A percentile compares a stretch with the other conserved stretches of the same genome.
Evolutionary conservation across 1,140 invertebrate genomes (phyloP).

Genomic region (Zaprionus davidi): DNA sequence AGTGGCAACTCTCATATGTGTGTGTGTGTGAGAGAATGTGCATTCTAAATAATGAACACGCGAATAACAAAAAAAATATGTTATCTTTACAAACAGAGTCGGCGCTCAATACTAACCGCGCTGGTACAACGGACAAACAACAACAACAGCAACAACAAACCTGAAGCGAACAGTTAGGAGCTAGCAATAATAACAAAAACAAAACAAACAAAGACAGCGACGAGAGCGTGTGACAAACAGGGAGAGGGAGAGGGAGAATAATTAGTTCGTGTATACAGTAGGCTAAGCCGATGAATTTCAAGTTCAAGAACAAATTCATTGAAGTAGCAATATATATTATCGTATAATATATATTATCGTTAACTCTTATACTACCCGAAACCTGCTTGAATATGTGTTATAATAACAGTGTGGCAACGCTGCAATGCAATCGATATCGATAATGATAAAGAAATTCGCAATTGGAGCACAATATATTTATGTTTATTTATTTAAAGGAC

Average conservation of each 20-base stretch:
- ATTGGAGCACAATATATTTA: too few relatives aligned
- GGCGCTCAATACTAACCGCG: conserved; percentile 35
- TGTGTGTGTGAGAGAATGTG: conserved; percentile 35
- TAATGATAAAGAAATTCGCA: too few relatives aligned
- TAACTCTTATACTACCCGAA: too few relatives aligned
- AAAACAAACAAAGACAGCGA: conserved; percentile 6
- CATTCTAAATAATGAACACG: conserved; percentile 69
- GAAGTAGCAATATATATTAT: too few relatives aligned
- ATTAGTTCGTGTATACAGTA: conserved; percentile 26
- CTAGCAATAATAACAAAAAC: conserved; percentile 14
- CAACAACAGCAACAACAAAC: conserved; percentile 19
- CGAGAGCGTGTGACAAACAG: conserved; percentile 25
- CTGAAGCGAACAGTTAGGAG: conserved; percentile 3
- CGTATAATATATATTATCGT: too few relatives aligned
- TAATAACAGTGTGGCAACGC: too few relatives aligned
- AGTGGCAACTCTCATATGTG: neutral
- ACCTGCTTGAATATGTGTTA: too few relatives aligned
- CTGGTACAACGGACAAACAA: conserved; percentile 18
- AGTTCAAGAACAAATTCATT: neutral
- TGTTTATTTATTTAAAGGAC: too few relatives aligned
- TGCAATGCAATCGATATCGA: too few relatives aligned
- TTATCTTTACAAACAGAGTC: conserved; percentile 56
- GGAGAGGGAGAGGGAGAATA: conserved; percentile 32
- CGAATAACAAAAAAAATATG: conserved; percentile 55
- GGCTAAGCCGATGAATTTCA: neutral